Base-by-base conservation (phyloP, 1,140 invertebrate species). In the Zaprionus ghesquierei region DNA sequence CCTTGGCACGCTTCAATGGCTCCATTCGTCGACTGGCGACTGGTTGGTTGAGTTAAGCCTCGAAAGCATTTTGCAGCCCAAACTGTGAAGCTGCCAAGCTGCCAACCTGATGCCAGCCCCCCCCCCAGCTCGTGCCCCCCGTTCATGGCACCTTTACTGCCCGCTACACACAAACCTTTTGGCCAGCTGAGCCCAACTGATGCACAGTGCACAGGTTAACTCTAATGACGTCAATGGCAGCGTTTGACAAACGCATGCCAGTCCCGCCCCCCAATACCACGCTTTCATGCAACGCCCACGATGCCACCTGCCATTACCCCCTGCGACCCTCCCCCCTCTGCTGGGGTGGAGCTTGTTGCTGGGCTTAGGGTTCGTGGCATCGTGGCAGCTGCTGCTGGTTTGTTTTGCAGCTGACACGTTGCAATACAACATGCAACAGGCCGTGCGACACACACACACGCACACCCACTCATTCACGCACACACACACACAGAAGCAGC, bases 161-260 rank as follows among this genome's bases (percentile, higher is more conserved):
- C 4, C 18, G 5, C 12, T 13, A 4, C 8, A 15, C 4, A 9
- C 13, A n/a, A n/a, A 44, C 49, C 54, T 46, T 54, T 23, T 49
- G 27, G 33, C n/a, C n/a, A 51, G 22, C 62, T 55, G 49, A 18
- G 49, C 53, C 35, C n/a, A 27, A 25, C 41, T 23, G 59, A 10
- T 29, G 38, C 15, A n/a, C n/a, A 29, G 49, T 53, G 23, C 65
- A 81, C 72, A 56, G 75, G 76, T 82, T 69, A 76, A 72, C 76
- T 84, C 63, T 81, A 72, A 84, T 84, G 80, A 82, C 80, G 80
- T 82, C 80, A 82, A 82, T 82, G 80, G 50, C 33, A n/a, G 20
- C 38, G 68, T 54, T 74, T 77, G 74, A 66, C 74, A 81, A 81
- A 69, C 56, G 75, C 74, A 77, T 22, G 25, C 1, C 12, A 68